Evolutionary conservation across 2,797 vertebrate species (phyloP), one percentile per base, ranked within the genome.

Genomic region (Tokudaia muenninki): DNA sequence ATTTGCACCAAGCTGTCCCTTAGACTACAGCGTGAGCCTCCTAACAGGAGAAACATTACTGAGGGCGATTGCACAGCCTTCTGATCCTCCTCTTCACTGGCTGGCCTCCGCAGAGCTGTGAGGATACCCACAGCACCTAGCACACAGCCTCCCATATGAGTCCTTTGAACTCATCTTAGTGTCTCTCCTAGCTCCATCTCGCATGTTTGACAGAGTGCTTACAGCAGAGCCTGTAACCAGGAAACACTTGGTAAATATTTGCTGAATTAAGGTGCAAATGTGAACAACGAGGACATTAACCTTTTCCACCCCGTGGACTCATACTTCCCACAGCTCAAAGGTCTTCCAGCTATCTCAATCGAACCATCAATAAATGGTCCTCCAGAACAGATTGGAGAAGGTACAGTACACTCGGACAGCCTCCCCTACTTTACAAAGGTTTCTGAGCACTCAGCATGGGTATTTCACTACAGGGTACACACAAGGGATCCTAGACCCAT

Each of bases 211-310:
- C 86, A 67, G 47, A 75, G 17, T 75, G 17, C 75, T 89, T 65
- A 55, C 44, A 88, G 74, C 34, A 90, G 72, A 93, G 29, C 34
- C 79, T 74, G 4, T 19, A 72, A 31, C n/a, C 77, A 95, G 78
- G 72, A 86, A 29, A 55, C 55, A 92, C 67, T 93, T 63, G 86
- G 84, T 26, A 94, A 86, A n/a, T 47, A 87, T 83, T 78, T 82
- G 24, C 44, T 86, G 67, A 88, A 74, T 92, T 78, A 63, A 65
- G 6, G 7, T 78, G 70, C 67, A 75, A 91, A 84, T 61, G 47
- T 65, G 67, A 67, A 83, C 41, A 83, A 87, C 26, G 31, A 96
- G 83, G n/a, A 61, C 79, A 19, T 37, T 72, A 84, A 22, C 21
- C 13, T 87, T 81, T 84, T 44, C 65, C 55, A 52, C 70, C 1